Evolutionary conservation across 2,113 vertebrate genomes (phyloP), one percentile per base, ranked within the genome.

Genomic region (Lipotes vexillifer): DNA sequence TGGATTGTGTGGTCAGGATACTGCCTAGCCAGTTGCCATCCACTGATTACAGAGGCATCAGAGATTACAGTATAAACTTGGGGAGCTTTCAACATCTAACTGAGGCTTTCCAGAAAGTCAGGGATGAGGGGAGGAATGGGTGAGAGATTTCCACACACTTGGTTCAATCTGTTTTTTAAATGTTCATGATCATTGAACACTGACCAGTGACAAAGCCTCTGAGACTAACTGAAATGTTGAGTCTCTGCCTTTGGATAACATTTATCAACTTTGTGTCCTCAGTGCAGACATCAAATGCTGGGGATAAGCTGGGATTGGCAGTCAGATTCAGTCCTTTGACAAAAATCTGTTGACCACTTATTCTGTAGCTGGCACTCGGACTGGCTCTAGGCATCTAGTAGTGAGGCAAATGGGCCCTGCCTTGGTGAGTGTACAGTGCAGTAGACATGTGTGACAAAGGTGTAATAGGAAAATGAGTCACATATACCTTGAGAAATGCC

Each of bases 161-260:
- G 49, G 63, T 82, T 77, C 78, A 61, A 68, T 88, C 84, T 65
- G 1, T 83, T 80, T 94, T 94, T 81, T 2, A 96, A 84, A 90
- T 41, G 29, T 93, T 88, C 14, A 11, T 52, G 21, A 83, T 96
- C 81, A 49, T 41, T 69, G 20, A 90, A 71, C 66, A 93, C 29
- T 80, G 71, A 66, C 77, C 86, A 55, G 55, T 41, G 78, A 80
- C 86, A 94, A 93, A 92, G 49, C 83, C 83, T 86, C 27, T 33
- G 82, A 90, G 61, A 85, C 93, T 65, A 68, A 57, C 71, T 65
- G 68, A 96, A 95, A 96, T 95, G 89, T 89, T 36, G 93, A 36
- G 29, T 49, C 59, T 83, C 46, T 93, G 41, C 55, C 84, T 96
- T 83, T 94, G 89, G 46, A 49, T 49, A 59, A 66, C 61, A 59